Base-by-base conservation (phyloP, 2,113 vertebrate genomes). In the Coreoperca whiteheadi region DNA sequence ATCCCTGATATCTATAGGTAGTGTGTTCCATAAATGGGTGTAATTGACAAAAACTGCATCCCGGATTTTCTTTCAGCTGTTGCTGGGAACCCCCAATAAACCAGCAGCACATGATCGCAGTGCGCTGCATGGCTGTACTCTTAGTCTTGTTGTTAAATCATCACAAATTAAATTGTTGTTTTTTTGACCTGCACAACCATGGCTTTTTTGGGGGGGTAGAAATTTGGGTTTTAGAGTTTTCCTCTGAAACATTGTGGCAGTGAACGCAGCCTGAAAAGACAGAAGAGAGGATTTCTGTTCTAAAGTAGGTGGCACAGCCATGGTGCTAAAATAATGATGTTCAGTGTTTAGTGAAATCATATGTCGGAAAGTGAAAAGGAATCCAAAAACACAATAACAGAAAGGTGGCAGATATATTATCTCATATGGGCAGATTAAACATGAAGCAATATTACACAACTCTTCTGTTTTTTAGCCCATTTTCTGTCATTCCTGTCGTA, bases 341-440 rank as follows among this genome's bases (percentile, higher is more conserved):
- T 53, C 14, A 28, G 23, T 74, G 20, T 68, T 84, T 41, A 83
- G n/a, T 87, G 11, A 54, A 46, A 60, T 72, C 43, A 53, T 51
- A 39, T 46, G 66, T 32, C 2, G 3, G 54, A 57, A 56, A 72
- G 51, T 54, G 21, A 20, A 37, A 37, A 69, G 2, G 8, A 69
- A 57, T 77, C n/a, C 21, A 71, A 57, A 53, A 8, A 51, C 20
- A 54, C 12, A 60, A 54, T 15, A 73, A 21, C 34, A 48, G 56
- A 79, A 28, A 67, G 10, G 11, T 32, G 11, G 39, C 63, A 18
- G 34, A 68, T 54, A 10, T 72, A 74, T 28, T 0, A 76, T 53
- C 56, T 57, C 25, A 56, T 51, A 21, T 43, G 56, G 37, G 51
- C 61, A 69, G 50, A 74, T 53, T 61, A 53, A 61, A 74, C 23